Percentiles rank a stretch among this genome's conserved stretches.
These are phyloP conservation scores for Catamblyrhynchus diadema DNA, from an alignment of 2,797 vertebrate species.

Conservation along the genomic window DNA sequence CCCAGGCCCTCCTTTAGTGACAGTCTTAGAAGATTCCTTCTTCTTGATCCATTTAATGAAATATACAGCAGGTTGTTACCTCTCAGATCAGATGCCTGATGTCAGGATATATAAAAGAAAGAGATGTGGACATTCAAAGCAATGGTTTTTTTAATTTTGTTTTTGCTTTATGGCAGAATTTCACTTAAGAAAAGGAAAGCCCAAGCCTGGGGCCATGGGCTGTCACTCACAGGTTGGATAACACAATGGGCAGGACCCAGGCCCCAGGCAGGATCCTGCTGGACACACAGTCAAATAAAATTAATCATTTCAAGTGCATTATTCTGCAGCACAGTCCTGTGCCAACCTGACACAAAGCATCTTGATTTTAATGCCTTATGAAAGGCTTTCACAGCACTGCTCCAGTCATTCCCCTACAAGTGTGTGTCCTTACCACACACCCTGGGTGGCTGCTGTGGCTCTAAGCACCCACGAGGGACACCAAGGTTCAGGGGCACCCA, in stretches of 20 bases:
- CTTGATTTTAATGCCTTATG: neutral
- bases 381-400: neutral
- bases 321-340: neutral
- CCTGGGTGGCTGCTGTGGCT: neutral
- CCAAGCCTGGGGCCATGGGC: neutral
- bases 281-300: neutral
- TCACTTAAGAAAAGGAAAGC: neutral
- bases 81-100: neutral
- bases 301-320: neutral
- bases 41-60: neutral
- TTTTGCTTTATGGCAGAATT: neutral
- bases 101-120: neutral
- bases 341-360: neutral
- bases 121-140: neutral
- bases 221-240: neutral
- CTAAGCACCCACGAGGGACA: neutral
- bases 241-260: neutral
- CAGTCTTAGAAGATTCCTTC: neutral
- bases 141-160: neutral
- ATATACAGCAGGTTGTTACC: neutral
- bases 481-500: neutral
- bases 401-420: neutral
- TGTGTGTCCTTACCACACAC: rapidly evolving
- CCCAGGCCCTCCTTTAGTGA: neutral
- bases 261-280: neutral